Evolutionary conservation across 2,113 vertebrate genomes (phyloP), one percentile per base, ranked within the genome.

Genomic region (Hystrix brachyura): DNA sequence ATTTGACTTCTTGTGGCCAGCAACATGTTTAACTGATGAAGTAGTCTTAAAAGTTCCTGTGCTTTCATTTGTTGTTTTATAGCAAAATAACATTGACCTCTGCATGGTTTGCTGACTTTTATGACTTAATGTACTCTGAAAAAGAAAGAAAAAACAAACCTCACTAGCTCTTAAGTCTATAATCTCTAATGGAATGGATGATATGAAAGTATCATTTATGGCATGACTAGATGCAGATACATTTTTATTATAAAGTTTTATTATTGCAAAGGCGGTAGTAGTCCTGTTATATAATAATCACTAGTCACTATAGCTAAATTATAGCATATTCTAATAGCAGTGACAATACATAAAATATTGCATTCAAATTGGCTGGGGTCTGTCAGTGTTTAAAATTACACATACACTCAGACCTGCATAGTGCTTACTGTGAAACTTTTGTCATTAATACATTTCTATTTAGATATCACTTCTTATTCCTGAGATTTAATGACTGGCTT

Each of bases 401-500:
- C 7, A 57, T 23, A 38, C 60, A 78, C 13, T 55, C 38, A 13
- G 34, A 18, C 13, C 48, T 79, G 9, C 71, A 65, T 81, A 82
- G 15, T 62, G 12, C n/a, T 84, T 78, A 64, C 92, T 82, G 5
- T 96, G 96, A 97, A 96, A 96, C 23, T 97, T 98, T 98, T 98
- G 64, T 94, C 84, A 95, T 97, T 98, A 87, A 97, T 89, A 48
- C 95, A 95, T 96, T 97, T 97, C 46, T 94, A 59, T 96, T 90
- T 81, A 85, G 87, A 84, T 4, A 94, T 97, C 46, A 94, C 1
- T 96, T 78, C 95, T 25, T 97, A 92, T 94, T 80, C 62, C 53
- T 32, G 85, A 90, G 67, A 83, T 96, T 97, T 89, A 98, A 96
- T 97, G 95, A 95, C 95, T 95, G 21, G 74, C 81, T 97, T 98